Base-by-base conservation (phyloP, 2,797 vertebrate genomes). In the Gastrophryne carolinensis region DNA sequence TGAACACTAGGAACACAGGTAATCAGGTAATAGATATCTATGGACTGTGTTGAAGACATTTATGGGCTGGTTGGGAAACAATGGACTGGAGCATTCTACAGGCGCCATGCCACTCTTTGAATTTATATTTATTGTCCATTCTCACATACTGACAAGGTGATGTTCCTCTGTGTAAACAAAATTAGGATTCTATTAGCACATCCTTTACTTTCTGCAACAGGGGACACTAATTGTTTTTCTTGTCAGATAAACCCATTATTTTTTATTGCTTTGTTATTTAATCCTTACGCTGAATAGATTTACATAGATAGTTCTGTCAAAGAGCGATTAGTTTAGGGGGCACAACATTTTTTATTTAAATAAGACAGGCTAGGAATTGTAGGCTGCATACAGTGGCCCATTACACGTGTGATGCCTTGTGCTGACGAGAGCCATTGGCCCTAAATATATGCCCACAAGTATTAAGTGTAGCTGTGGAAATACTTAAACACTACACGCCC, bases 181-280 rank as follows among this genome's bases (percentile, higher is more conserved):
- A 74, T 47, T 65, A 53, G 26, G 50, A 58, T 66, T 66, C 62
- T 74, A 49, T 65, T 32, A 61, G 35, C 54, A 29, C 58, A 41
- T 66, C 58, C 57, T 73, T 17, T n/a, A 39, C 37, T 49, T 24
- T 23, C 61, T 44, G 39, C 63, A 52, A 49, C 50, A 50, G 53
- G 54, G 72, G 41, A 47, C 63, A 39, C 39, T 75, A 75, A 75
- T 75, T 75, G 60, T 75, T 74, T n/a, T n/a, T 75, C 63, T 63
- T 67, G 65, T 74, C 62, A 58, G 72, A 52, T 57, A 58, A 74
- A 57, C 52, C 41, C 60, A 60, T 58, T 75, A 60, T 67, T 67
- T 74, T 60, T 75, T 39, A 75, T 75, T 67, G 62, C 63, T 49
- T 39, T 26, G 72, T 67, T 75, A 75, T 75, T 75, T 75, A 75